Percentiles rank a stretch among this genome's conserved stretches.
These are phyloP conservation scores for Salarias fasciatus DNA, from an alignment of 2,797 vertebrate species.

Conservation along the genomic window DNA sequence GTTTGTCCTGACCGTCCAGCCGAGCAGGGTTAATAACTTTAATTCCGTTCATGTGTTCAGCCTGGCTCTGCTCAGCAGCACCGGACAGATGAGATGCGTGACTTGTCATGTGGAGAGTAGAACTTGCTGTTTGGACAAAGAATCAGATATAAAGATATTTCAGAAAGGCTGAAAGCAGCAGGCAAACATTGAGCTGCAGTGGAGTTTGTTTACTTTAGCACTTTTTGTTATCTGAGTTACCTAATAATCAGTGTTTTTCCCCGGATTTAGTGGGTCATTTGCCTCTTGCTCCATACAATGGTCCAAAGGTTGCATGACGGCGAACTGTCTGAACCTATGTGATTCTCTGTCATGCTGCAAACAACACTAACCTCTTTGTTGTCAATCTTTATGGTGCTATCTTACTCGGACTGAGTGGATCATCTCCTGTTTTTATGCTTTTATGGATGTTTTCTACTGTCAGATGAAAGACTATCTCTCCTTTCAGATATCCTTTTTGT, in stretches of 20 bases:
- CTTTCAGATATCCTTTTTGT: slow-evolving; percentile 26
- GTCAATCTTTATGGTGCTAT: not conserved
- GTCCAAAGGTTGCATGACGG: slow-evolving; percentile 36
- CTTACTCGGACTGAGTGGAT: no score
- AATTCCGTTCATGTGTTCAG: slow-evolving; percentile 31
- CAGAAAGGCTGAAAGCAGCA: no score
- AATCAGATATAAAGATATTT: no score
- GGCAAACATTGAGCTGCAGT: not conserved
- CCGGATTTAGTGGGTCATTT: slow-evolving; percentile 2
- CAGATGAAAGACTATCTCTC: not conserved
- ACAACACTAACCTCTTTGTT: not conserved
- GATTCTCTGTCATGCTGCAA: not conserved
- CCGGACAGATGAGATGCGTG: not conserved
- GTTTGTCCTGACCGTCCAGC: not conserved
- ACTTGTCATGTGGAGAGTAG: slow-evolving; percentile 10
- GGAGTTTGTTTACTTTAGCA: no score
- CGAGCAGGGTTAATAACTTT: not conserved
- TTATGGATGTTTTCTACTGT: not conserved
- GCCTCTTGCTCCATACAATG: not conserved
- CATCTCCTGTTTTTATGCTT: not conserved
- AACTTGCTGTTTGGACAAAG: not conserved
- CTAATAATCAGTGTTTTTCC: not conserved
- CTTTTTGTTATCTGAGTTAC: slow-evolving; percentile 11
- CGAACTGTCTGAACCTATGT: slow-evolving; percentile 9
- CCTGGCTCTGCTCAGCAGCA: not conserved